phyloP scores from a whole-genome alignment of 2,888 invertebrate genomes.

The Tachina fera region DNA sequence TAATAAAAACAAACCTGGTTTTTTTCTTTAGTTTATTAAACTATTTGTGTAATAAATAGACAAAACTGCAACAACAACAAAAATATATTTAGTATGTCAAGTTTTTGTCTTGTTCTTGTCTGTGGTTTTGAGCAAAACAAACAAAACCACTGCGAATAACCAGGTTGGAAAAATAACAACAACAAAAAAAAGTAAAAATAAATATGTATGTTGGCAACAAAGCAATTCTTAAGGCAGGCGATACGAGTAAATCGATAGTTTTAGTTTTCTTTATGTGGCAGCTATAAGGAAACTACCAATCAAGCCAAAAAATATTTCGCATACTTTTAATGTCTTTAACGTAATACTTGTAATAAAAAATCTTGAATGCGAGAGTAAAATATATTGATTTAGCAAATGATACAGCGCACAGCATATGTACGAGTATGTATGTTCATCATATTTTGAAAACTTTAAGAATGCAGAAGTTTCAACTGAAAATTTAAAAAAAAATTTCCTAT shows the following conservation, averaged over 20 bases:
- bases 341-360: constrained; percentile 18
- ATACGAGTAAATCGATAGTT: not conserved
- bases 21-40: constrained; percentile 31
- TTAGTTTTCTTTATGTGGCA: constrained; percentile 42
- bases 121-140: constrained; percentile 15
- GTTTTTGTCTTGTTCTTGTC: constrained; percentile 71
- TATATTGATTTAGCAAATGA: not conserved
- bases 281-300: constrained; percentile 36
- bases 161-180: not conserved
- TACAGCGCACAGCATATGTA: too few species aligned
- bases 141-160: constrained; percentile 11
- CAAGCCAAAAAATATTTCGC: constrained; percentile 15
- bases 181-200: not conserved
- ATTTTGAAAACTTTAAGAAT: too few species aligned
- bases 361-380: not conserved
- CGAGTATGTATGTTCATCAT: too few species aligned
- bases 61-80: constrained; percentile 21
- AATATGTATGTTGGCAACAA: not conserved
- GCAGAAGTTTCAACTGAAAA: too few species aligned
- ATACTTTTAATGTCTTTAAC: constrained; percentile 14
- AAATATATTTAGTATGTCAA: constrained; percentile 59
- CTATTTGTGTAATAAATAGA: constrained; percentile 39
- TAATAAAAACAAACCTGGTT: constrained; percentile 28
- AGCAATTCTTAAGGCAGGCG: constrained; percentile 45
- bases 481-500: too few species aligned